Percentiles rank a stretch among this genome's conserved stretches.
Evolutionary conservation across 2,888 invertebrate genomes (phyloP).

Genomic region (Lapara coniferarum): DNA sequence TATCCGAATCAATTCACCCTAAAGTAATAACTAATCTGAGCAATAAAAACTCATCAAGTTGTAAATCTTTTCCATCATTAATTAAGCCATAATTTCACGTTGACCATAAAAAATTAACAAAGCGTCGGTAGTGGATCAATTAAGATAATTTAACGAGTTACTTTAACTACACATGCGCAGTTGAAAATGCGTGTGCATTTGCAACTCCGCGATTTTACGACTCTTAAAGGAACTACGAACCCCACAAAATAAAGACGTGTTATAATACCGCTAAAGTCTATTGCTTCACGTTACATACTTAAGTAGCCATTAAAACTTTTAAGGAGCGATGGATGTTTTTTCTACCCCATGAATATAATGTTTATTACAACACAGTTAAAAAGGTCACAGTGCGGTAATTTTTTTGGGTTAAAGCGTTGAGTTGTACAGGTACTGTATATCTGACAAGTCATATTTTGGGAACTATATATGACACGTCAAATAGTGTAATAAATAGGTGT

Average conservation of each 20-base stretch:
- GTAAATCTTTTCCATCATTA: slow-evolving; percentile 19
- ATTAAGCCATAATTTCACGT: slow-evolving; percentile 3
- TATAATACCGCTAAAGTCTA: slow-evolving; percentile 12
- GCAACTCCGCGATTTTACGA: not conserved
- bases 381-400: not conserved
- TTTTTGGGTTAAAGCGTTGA: not conserved
- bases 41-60: not conserved
- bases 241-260: slow-evolving; percentile 7
- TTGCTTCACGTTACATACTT: slow-evolving; percentile 1
- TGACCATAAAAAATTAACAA: slow-evolving; percentile 2
- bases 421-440: not conserved
- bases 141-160: slow-evolving; percentile 6
- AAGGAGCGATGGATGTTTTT: not conserved
- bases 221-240: not conserved
- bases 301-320: slow-evolving; percentile 9
- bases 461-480: no score
- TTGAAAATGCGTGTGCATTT: not conserved
- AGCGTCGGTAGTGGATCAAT: slow-evolving; percentile 1
- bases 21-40: not conserved
- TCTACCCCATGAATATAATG: slow-evolving; percentile 2
- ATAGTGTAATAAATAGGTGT: no score
- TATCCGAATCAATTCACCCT: no score
- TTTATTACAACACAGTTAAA: not conserved
- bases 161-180: not conserved
- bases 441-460: not conserved